Percentiles rank a stretch among this genome's conserved stretches.
Conservation (phyloP, 2,797 vertebrate species). For the Smutsia gigantea region DNA sequence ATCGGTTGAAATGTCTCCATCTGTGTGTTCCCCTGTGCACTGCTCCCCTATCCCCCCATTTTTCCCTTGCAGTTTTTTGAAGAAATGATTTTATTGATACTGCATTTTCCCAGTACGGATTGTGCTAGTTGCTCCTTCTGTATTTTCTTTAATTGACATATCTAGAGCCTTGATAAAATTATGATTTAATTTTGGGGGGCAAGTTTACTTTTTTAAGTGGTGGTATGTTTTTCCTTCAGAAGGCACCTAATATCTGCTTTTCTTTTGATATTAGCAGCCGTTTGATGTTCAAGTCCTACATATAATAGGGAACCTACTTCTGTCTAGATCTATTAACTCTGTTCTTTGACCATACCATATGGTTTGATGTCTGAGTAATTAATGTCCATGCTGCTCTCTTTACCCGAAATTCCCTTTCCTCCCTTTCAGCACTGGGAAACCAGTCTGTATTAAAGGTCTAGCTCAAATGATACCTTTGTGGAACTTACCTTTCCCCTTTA, state of each 20-base stretch:
- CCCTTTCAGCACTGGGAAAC: background rate
- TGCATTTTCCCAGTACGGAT: background rate
- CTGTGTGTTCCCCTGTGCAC: background rate
- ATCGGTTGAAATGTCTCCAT: constrained; percentile 1
- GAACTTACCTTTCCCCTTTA: background rate
- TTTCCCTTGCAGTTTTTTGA: background rate
- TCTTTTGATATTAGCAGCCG: background rate
- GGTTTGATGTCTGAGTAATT: background rate
- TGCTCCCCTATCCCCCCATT: background rate
- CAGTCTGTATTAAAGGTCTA: background rate
- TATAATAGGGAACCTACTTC: background rate
- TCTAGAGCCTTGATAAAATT: background rate
- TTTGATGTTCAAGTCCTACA: background rate
- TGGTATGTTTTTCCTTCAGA: background rate
- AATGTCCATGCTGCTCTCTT: background rate
- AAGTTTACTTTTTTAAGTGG: background rate
- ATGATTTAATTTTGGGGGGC: background rate
- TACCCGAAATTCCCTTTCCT: background rate
- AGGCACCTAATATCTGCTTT: background rate
- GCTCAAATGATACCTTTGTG: background rate
- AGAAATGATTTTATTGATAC: background rate
- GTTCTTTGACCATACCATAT: background rate
- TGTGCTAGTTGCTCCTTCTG: background rate
- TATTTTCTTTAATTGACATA: background rate
- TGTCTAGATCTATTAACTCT: background rate